Conservation (phyloP, 2,797 vertebrate species). For the Anguilla marmorata region DNA sequence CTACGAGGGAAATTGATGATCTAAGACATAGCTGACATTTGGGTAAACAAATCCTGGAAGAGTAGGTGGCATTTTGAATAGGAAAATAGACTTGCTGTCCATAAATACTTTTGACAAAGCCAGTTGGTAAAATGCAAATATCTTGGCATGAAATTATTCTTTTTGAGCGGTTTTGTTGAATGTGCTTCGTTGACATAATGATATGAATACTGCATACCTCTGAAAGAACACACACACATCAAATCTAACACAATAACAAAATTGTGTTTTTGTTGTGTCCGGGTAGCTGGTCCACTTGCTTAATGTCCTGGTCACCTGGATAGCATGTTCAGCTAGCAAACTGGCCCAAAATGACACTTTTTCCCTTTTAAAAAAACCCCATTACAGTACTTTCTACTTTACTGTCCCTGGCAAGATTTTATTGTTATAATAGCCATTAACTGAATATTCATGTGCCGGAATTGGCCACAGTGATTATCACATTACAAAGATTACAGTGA, state of each 20-base stretch:
- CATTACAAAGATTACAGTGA: no score
- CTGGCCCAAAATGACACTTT: no score
- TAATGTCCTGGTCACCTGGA: background rate
- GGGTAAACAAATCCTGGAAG: background rate
- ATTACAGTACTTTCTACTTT: no score
- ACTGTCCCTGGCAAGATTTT: no score
- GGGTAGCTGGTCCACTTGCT: background rate
- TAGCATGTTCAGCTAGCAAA: no score
- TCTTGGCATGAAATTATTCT: background rate
- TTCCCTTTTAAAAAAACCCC: no score
- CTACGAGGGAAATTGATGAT: background rate
- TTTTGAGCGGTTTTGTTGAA: background rate
- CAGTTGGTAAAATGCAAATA: background rate
- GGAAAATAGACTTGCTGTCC: background rate
- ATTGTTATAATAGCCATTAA: no score
- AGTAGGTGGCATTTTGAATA: background rate
- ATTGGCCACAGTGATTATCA: no score
- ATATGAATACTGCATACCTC: background rate
- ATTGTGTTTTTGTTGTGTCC: background rate
- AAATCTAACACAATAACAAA: background rate
- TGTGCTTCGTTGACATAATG: background rate
- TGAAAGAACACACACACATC: background rate
- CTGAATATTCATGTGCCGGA: no score
- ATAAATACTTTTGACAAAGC: background rate
- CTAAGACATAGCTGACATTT: background rate